A percentile compares a stretch with the other conserved stretches of the same genome.
phyloP scores from a whole-genome alignment of 2,888 invertebrate species.

The Dysmachus trigonus region DNA sequence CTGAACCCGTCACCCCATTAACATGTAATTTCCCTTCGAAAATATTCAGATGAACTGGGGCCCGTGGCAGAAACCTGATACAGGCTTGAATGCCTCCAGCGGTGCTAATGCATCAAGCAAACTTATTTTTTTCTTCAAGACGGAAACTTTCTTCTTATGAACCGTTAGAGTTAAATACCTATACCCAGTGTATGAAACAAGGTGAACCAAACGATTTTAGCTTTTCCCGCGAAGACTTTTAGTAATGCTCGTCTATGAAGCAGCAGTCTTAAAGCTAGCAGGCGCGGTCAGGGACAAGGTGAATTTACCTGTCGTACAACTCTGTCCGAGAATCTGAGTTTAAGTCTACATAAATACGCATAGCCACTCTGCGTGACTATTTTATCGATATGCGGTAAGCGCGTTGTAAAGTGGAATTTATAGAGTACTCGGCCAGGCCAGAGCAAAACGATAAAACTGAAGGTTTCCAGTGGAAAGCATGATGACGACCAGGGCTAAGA shows the following conservation, averaged over 20 bases:
- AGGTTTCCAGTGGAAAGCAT: not conserved
- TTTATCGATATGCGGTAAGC: not conserved
- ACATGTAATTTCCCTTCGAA: not conserved
- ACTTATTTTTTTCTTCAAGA: not conserved
- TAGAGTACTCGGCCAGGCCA: not conserved
- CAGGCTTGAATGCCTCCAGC: not conserved
- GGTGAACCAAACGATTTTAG: not conserved
- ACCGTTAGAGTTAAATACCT: conserved; percentile 33
- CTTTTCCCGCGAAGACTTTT: not conserved
- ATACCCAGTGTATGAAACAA: not conserved
- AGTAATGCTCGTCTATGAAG: not conserved
- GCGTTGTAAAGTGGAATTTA: not conserved
- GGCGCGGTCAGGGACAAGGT: not conserved
- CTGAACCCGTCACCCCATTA: not conserved
- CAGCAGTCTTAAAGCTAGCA: not conserved
- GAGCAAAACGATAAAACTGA: not conserved
- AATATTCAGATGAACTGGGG: not conserved
- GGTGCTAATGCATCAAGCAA: conserved; percentile 28
- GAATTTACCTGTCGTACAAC: not conserved
- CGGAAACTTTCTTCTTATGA: not conserved
- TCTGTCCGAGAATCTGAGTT: not conserved
- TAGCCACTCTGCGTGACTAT: conserved; percentile 2
- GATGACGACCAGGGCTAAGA: not conserved
- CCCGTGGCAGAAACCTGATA: not conserved
- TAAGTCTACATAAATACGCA: not conserved